Conservation (phyloP, 1,140 invertebrate genomes). For the Trichogramma pretiosum region DNA sequence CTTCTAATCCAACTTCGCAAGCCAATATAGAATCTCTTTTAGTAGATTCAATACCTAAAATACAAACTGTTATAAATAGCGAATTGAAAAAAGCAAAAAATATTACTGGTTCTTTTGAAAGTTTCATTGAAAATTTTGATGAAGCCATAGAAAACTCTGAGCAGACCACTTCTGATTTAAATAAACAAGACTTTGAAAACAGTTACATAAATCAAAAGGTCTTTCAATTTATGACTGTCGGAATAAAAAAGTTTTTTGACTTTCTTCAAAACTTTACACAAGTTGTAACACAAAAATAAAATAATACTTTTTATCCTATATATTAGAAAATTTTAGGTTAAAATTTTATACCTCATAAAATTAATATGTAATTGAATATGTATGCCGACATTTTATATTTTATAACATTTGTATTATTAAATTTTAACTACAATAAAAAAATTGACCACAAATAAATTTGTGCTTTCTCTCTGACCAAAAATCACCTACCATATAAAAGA, state of each 20-base stretch:
- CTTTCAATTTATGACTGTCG: constrained; percentile 21
- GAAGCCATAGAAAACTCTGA: constrained; percentile 8
- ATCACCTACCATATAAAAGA: too few species aligned
- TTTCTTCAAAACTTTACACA: constrained; percentile 22
- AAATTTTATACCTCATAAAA: too few species aligned
- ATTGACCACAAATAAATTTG: too few species aligned
- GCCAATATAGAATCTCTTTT: constrained; percentile 20
- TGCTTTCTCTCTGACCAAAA: too few species aligned
- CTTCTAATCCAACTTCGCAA: neutral
- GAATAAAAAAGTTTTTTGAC: constrained; percentile 30
- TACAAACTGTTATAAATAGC: constrained; percentile 24
- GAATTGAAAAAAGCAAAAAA: constrained; percentile 24
- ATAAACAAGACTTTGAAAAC: too few species aligned
- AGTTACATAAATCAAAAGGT: constrained; percentile 12
- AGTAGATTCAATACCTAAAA: constrained; percentile 25
- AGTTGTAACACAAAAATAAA: constrained; percentile 26
- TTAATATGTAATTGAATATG: too few species aligned
- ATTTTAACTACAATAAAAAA: too few species aligned
- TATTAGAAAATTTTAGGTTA: too few species aligned
- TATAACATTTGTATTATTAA: too few species aligned
- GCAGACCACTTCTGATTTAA: too few species aligned
- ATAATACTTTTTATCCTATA: constrained; percentile 35
- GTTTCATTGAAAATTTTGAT: constrained; percentile 26
- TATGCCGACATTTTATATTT: too few species aligned
- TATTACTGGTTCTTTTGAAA: constrained; percentile 25